Percentiles rank a stretch among this genome's conserved stretches.
These are phyloP conservation scores for Phorcus lineatus DNA, from an alignment of 2,888 invertebrate genomes.

Conservation along the genomic window DNA sequence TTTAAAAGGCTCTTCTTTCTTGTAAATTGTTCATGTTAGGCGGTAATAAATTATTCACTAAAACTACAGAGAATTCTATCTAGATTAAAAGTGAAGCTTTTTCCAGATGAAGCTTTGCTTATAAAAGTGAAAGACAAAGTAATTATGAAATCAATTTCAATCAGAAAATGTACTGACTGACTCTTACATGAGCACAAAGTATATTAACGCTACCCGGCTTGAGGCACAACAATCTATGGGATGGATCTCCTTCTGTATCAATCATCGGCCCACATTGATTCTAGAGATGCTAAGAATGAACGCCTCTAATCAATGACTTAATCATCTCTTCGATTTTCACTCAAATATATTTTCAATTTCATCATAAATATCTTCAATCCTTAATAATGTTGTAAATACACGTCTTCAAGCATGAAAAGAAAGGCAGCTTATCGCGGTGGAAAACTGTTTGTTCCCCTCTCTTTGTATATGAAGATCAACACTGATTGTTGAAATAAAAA, in stretches of 20 bases:
- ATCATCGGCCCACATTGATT: background rate
- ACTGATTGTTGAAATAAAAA: conserved; percentile 6
- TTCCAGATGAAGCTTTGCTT: background rate
- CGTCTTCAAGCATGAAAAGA: too few species aligned
- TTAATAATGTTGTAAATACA: too few species aligned
- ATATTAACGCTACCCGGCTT: background rate
- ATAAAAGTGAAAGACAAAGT: background rate
- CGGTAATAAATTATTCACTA: background rate
- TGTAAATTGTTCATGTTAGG: background rate
- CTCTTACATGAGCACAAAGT: background rate
- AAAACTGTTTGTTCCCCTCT: background rate
- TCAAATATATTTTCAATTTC: background rate
- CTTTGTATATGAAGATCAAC: background rate
- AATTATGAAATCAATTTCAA: conserved; percentile 5
- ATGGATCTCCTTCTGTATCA: background rate
- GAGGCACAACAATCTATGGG: background rate
- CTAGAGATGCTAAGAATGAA: background rate
- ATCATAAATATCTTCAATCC: background rate
- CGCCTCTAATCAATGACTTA: background rate
- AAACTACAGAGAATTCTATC: background rate
- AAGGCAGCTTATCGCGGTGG: background rate
- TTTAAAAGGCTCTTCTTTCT: conserved; percentile 2
- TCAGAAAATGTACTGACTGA: background rate
- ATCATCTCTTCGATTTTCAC: background rate
- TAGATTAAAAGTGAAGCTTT: background rate